Evolutionary conservation across 2,113 vertebrate species (phyloP).

Genomic region (Oriolus oriolus): DNA sequence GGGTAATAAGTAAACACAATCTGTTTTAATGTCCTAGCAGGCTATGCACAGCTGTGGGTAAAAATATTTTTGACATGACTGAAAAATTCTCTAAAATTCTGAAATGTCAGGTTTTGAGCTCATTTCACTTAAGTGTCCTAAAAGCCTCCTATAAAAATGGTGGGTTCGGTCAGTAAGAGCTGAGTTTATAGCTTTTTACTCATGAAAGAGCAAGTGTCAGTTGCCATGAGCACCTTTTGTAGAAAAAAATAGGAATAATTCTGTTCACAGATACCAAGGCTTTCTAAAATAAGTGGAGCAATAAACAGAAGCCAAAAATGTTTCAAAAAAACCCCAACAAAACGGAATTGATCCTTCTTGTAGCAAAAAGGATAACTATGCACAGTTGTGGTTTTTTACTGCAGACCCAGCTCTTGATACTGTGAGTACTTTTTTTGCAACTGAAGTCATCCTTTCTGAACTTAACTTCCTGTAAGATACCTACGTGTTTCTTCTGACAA

Average conservation of each 20-base stretch:
- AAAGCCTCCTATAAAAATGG: background rate
- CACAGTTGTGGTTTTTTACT: background rate
- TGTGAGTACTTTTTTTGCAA: background rate
- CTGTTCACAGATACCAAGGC: background rate
- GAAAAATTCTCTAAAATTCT: background rate
- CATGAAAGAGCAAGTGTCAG: background rate
- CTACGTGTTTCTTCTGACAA: background rate
- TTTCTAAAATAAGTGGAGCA: background rate
- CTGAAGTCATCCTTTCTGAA: background rate
- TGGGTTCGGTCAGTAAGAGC: background rate
- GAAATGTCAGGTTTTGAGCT: background rate
- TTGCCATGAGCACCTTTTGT: background rate
- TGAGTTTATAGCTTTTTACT: background rate
- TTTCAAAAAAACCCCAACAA: background rate
- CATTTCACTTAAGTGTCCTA: background rate
- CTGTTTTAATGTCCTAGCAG: background rate
- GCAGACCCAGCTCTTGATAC: background rate
- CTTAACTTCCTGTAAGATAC: background rate
- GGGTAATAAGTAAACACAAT: background rate
- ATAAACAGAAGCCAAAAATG: background rate
- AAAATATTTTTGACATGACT: background rate
- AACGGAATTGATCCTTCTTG: background rate
- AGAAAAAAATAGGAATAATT: background rate
- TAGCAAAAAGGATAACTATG: background rate
- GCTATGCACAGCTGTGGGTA: background rate